These are phyloP conservation scores for Clamator glandarius DNA, from an alignment of 2,797 vertebrate species.

Conservation along the genomic window DNA sequence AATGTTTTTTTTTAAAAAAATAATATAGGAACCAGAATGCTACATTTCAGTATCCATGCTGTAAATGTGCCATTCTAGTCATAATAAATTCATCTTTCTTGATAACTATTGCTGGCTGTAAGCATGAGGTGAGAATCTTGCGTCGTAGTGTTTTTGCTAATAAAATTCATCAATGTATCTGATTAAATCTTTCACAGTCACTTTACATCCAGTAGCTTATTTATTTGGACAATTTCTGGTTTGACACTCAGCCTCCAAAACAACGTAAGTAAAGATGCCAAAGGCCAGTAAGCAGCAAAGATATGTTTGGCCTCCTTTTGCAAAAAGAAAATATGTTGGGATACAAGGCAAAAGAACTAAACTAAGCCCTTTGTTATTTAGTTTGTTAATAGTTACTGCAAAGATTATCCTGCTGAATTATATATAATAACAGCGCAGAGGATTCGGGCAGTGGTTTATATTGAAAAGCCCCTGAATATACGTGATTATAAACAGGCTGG, in stretches of 20 bases:
- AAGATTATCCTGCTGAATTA: background rate
- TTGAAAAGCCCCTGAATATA: background rate
- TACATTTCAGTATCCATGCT: background rate
- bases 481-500: no score
- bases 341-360: background rate
- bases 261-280: background rate
- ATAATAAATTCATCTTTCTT: background rate
- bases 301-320: background rate
- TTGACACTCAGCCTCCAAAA: background rate
- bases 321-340: background rate
- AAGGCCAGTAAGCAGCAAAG: background rate
- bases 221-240: background rate
- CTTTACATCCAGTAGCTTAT: background rate
- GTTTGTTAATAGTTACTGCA: no score
- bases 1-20: background rate
- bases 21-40: background rate
- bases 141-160: background rate
- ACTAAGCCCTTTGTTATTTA: no score
- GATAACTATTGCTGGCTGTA: background rate
- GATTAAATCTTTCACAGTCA: background rate
- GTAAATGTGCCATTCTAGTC: background rate
- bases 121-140: background rate
- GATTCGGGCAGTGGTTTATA: background rate
- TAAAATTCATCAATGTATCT: constrained; percentile 1
- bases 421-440: background rate